Percentiles rank a stretch among this genome's conserved stretches.
phyloP scores from a whole-genome alignment of 2,888 invertebrate species.

The Caenorhabditis japonica region DNA sequence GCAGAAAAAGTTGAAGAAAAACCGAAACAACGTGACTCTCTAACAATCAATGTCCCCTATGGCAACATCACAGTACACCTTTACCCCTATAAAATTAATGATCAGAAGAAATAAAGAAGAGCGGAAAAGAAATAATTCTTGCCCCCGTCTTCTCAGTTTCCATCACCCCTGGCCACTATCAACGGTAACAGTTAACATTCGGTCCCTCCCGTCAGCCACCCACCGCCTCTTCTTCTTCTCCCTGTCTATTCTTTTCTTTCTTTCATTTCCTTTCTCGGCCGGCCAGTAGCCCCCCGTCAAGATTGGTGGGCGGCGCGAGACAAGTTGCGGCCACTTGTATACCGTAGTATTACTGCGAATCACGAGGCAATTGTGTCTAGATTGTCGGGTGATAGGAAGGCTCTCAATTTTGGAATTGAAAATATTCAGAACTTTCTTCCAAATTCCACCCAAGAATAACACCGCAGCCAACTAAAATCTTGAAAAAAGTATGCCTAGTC shows the following conservation, averaged over 20 bases:
- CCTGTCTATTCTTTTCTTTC: slow-evolving; percentile 5
- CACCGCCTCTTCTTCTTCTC: slow-evolving; percentile 8
- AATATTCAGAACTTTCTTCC: background rate
- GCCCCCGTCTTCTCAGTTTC: background rate
- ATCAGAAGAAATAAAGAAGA: slow-evolving; percentile 14
- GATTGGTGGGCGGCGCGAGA: slow-evolving; percentile 36
- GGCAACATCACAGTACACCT: slow-evolving; percentile 37
- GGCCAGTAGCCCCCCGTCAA: no score
- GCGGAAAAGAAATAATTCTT: slow-evolving; percentile 7
- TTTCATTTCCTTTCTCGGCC: slow-evolving; percentile 12
- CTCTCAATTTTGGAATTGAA: no score
- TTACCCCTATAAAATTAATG: slow-evolving; percentile 36
- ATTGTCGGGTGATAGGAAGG: no score
- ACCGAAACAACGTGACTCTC: no score
- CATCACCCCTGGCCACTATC: slow-evolving; percentile 9
- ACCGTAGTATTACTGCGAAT: slow-evolving; percentile 60
- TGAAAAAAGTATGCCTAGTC: background rate
- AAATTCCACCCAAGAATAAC: background rate
- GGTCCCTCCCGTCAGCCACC: background rate
- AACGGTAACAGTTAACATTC: slow-evolving; percentile 40
- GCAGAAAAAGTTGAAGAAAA: no score
- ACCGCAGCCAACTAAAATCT: background rate
- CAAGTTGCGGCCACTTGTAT: slow-evolving; percentile 49
- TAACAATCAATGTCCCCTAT: no score
- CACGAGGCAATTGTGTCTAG: slow-evolving; percentile 26